These are phyloP conservation scores for Acanthosepion lycidas DNA, from an alignment of 2,888 invertebrate genomes.

Conservation along the genomic window DNA sequence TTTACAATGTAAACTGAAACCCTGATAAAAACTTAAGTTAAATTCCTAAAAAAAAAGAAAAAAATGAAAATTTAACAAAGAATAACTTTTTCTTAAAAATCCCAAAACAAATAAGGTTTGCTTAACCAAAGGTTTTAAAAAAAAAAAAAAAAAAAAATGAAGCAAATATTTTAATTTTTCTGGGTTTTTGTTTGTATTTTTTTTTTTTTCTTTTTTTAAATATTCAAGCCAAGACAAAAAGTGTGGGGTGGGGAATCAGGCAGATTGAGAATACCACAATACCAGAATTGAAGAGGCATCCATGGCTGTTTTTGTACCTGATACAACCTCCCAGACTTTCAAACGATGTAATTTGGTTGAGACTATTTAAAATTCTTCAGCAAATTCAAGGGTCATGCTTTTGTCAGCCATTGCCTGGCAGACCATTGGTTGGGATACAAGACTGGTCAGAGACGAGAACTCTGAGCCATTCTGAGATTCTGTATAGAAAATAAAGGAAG, in stretches of 20 bases:
- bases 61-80: too few relatives aligned
- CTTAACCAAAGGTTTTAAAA: too few relatives aligned
- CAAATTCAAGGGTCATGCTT: background rate
- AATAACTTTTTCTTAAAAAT: too few relatives aligned
- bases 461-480: background rate
- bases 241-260: background rate
- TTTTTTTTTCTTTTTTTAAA: background rate
- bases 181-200: background rate
- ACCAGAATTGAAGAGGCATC: background rate
- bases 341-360: background rate
- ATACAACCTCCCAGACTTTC: background rate
- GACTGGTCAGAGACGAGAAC: constrained; percentile 13
- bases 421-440: background rate
- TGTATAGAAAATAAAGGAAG: background rate
- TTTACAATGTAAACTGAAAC: too few relatives aligned
- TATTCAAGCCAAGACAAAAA: background rate
- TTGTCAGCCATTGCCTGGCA: constrained; percentile 18
- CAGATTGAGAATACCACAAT: background rate
- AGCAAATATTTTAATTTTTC: too few relatives aligned
- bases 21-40: too few relatives aligned
- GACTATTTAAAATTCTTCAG: background rate
- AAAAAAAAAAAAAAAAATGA: too few relatives aligned
- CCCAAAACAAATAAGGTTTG: too few relatives aligned
- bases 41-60: too few relatives aligned
- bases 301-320: background rate